A percentile compares a stretch with the other conserved stretches of the same genome.
Evolutionary conservation across 2,888 invertebrate species (phyloP).

Genomic region (Colletes collaris): DNA sequence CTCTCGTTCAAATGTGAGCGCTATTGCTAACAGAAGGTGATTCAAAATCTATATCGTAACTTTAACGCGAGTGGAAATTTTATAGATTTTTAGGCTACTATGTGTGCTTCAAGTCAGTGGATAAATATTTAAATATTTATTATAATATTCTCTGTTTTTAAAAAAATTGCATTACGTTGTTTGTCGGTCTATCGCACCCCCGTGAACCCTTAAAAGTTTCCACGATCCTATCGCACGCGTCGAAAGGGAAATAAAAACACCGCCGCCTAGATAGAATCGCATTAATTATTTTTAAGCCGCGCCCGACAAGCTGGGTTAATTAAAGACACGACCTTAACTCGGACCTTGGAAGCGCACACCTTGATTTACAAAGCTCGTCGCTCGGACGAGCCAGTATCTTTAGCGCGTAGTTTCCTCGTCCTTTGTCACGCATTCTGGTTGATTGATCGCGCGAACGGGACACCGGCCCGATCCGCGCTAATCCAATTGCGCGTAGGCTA

Average conservation of each 20-base stretch:
- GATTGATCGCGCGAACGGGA: slow-evolving; percentile 57
- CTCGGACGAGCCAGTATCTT: slow-evolving; percentile 25
- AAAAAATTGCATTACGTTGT: too few species aligned
- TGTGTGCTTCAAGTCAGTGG: too few species aligned
- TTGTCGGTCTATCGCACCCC: too few species aligned
- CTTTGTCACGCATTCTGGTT: slow-evolving; percentile 62
- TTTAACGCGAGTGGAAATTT: too few species aligned
- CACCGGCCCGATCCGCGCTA: slow-evolving; percentile 52
- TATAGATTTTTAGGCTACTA: too few species aligned
- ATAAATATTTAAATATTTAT: too few species aligned
- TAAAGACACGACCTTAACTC: slow-evolving; percentile 53
- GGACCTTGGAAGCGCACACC: slow-evolving; percentile 35
- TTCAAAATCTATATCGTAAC: too few species aligned
- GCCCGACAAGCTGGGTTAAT: slow-evolving; percentile 35
- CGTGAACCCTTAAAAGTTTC: too few species aligned
- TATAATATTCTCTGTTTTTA: too few species aligned
- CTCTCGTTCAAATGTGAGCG: too few species aligned
- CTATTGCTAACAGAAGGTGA: too few species aligned
- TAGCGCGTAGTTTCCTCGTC: slow-evolving; percentile 45
- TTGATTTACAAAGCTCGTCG: slow-evolving; percentile 19
- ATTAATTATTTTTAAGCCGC: slow-evolving; percentile 53
- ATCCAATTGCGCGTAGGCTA: slow-evolving; percentile 66
- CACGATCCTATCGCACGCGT: not conserved
- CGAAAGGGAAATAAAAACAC: not conserved
- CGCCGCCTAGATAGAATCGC: slow-evolving; percentile 21